Percentiles rank a stretch among this genome's conserved stretches.
These are phyloP conservation scores for Amblyjoppa fuscipennis DNA, from an alignment of 2,888 invertebrate species.

Conservation along the genomic window DNA sequence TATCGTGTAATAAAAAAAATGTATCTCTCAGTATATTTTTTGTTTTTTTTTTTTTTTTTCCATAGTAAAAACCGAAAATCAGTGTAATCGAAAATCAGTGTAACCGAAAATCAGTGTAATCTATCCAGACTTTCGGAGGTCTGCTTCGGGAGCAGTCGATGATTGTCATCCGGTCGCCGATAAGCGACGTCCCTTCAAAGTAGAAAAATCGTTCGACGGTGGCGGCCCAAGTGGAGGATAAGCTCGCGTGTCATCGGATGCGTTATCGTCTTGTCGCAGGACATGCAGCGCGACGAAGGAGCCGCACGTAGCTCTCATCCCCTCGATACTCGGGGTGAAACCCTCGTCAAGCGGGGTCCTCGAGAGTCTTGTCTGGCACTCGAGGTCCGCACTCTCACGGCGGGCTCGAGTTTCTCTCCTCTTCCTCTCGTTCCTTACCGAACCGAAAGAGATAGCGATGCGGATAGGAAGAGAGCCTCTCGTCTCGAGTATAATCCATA, in stretches of 20 bases:
- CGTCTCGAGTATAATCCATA: constrained; percentile 31
- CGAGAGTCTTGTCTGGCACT: constrained; percentile 61
- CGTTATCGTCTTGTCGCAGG: constrained; percentile 27
- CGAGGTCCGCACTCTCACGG: constrained; percentile 53
- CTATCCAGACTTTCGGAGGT: not conserved
- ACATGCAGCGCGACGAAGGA: constrained; percentile 24
- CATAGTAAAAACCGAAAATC: no score
- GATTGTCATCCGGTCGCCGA: constrained; percentile 21
- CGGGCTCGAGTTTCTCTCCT: constrained; percentile 50
- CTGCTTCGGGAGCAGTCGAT: not conserved
- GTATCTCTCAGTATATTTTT: no score
- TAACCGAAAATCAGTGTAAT: no score
- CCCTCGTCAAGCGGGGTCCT: constrained; percentile 65
- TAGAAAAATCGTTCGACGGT: not conserved
- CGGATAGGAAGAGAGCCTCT: constrained; percentile 37
- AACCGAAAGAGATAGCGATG: constrained; percentile 19
- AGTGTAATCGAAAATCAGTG: no score
- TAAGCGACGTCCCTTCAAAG: constrained; percentile 8
- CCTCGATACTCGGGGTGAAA: constrained; percentile 39
- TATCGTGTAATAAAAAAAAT: no score
- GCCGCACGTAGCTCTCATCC: constrained; percentile 10
- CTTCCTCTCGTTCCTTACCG: constrained; percentile 11
- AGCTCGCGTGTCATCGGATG: constrained; percentile 12
- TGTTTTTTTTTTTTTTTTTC: not conserved
- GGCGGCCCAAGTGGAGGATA: not conserved